phyloP scores from a whole-genome alignment of 2,113 vertebrate species.

The Clupea harengus region DNA sequence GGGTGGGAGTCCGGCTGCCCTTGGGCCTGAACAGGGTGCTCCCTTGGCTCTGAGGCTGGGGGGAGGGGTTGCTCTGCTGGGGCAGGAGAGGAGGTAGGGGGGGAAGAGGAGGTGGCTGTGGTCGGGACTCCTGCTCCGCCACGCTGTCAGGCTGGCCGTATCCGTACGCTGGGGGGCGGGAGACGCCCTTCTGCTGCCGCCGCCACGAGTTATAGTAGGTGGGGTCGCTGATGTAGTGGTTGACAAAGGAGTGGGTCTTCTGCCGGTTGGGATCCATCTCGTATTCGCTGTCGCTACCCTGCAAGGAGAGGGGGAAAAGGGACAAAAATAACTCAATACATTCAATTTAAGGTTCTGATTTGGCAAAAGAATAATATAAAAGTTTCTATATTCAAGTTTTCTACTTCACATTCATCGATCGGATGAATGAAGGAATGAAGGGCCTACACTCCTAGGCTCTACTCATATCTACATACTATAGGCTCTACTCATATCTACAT shows the following conservation, averaged over 20 bases:
- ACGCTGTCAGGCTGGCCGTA: constrained; percentile 86
- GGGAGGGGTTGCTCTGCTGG: constrained; percentile 46
- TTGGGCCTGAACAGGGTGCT: constrained; percentile 91
- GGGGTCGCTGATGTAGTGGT: constrained; percentile 99
- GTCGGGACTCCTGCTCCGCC: constrained; percentile 79
- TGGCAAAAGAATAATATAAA: background rate
- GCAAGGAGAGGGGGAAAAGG: constrained; percentile 20
- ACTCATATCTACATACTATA: background rate
- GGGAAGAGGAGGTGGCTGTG: constrained; percentile 71
- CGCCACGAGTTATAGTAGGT: constrained; percentile 98
- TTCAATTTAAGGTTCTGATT: background rate
- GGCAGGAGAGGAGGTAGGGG: constrained; percentile 70
- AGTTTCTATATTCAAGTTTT: background rate
- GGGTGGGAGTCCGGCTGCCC: constrained; percentile 95
- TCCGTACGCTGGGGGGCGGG: constrained; percentile 86
- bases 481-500: no score
- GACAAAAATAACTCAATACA: background rate
- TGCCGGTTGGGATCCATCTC: constrained; percentile 86
- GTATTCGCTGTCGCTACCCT: constrained; percentile 97
- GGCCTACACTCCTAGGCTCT: background rate
- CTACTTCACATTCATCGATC: background rate
- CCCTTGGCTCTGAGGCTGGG: constrained; percentile 73
- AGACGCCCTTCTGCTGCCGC: constrained; percentile 94
- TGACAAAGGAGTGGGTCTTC: constrained; percentile 97
- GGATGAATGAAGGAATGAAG: background rate